Base-by-base conservation (phyloP, 2,888 invertebrate genomes). In the Branchipolynoe longqiensis region DNA sequence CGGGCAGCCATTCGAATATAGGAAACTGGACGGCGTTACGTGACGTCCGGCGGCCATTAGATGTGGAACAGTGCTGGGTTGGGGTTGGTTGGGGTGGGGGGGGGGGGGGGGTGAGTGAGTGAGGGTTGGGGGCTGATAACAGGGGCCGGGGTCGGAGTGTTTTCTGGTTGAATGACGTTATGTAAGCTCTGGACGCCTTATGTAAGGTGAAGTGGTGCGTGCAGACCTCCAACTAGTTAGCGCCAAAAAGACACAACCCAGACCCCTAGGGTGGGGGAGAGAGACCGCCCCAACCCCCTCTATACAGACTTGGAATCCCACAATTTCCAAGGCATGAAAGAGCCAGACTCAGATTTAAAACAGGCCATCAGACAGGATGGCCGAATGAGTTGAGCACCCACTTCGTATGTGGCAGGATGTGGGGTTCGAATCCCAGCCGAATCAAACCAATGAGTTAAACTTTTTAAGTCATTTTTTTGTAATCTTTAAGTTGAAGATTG, bases 101-200 rank as follows among this genome's bases (percentile, higher is more conserved):
- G 69, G 14, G 33, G 22, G 58, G 58, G 18, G 18, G 8, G 48
- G 48, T 48, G n/a, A 25, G n/a, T 33, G 69, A 33, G 18, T 4
- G 69, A 6, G 33, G 18, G 69, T 38, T 18, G 36, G 69, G 36
- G 69, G 69, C 38, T 33, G 69, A 36, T 69, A 38, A 69, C 38
- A 69, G 25, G 36, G 38, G 69, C 36, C 36, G 69, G 33, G 12
- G 78, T 6, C 78, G 31, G 4, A 48, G 78, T 48, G 78, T 78
- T 78, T 78, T 78, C 48, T 48, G 78, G 31, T 78, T 78, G 48
- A 48, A 54, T 54, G 48, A 78, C 18, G 54, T 78, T 78, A 78
- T 18, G 33, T 78, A 78, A 78, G 48, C n/a, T n/a, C n/a, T n/a
- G n/a, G 48, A 1, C 14, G 78, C 12, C 48, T 78, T 78, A 78